Conservation (phyloP, 2,113 vertebrate species). For the Vombatus ursinus region DNA sequence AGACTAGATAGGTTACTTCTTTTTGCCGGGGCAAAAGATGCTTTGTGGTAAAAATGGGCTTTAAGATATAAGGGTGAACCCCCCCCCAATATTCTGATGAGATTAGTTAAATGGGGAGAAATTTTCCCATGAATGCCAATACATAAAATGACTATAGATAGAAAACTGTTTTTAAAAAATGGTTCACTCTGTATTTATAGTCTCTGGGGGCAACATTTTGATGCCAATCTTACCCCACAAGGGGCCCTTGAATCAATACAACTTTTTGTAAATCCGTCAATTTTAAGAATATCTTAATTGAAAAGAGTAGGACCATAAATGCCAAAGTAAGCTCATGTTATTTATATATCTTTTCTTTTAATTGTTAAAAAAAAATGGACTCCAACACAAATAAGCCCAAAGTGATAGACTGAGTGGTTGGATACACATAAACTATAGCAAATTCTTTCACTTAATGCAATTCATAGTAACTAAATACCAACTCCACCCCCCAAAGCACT, state of each 20-base stretch:
- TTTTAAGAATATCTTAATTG: background rate
- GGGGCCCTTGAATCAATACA: background rate
- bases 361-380: background rate
- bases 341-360: background rate
- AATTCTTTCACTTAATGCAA: background rate
- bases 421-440: background rate
- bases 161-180: background rate
- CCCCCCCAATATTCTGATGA: conserved; percentile 16
- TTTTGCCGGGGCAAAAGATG: background rate
- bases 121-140: background rate
- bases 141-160: conserved; percentile 10
- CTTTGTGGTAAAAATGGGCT: conserved; percentile 24
- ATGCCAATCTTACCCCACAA: background rate
- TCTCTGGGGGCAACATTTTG: background rate
- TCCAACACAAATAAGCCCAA: background rate
- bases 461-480: background rate
- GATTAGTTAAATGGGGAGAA: background rate
- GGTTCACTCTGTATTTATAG: background rate
- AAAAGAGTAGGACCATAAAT: background rate
- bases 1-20: conserved; percentile 21
- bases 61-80: background rate
- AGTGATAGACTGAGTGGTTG: background rate
- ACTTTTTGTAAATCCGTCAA: background rate
- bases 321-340: background rate
- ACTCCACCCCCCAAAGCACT: background rate